Evolutionary conservation across 2,113 vertebrate species (phyloP), one percentile per base, ranked within the genome.

Genomic region (Gasterosteus nipponicus): DNA sequence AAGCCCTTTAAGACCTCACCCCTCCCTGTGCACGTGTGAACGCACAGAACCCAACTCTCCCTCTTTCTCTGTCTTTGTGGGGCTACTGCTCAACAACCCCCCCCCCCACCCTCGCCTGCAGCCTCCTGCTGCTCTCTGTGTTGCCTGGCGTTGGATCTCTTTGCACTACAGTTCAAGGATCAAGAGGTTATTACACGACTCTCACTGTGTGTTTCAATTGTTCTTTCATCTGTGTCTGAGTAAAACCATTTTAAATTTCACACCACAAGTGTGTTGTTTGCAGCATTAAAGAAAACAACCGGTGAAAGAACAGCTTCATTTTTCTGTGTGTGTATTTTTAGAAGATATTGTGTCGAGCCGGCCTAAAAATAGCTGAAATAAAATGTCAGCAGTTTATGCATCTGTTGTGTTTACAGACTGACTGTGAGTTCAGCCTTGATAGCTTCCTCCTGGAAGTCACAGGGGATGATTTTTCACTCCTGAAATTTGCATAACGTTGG

Each of bases 1-100:
- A 94, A 94, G 92, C 92, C 90, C 88, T 86, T 82, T 92, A 93
- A 93, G 85, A 90, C 91, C 90, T 73, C 82, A 83, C 77, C 75
- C 68, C 65, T 71, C 79, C 78, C 54, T 31, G 60, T 72, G 75
- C 35, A 18, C 72, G 76, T 80, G 75, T 78, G 64, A 53, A 69
- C 60, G 62, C 53, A 79, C 77, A 75, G 51, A 80, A 56, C 57
- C 56, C 63, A 65, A 1, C 7, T 46, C 39, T 57, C 59, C 14
- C 51, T 38, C 56, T 64, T 31, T 58, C 80, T 71, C 44, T 70
- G 62, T 85, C 86, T 77, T 73, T 83, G 71, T 78, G 75, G 86
- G 35, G 53, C 74, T 75, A 16, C 73, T 62, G 44, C 78, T 83
- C 56, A 51, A 61, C 69, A 73, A 62, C 70, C 76, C 22, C 63